Base-by-base conservation (phyloP, 2,888 invertebrate genomes). In the Stegana nigrithorax region DNA sequence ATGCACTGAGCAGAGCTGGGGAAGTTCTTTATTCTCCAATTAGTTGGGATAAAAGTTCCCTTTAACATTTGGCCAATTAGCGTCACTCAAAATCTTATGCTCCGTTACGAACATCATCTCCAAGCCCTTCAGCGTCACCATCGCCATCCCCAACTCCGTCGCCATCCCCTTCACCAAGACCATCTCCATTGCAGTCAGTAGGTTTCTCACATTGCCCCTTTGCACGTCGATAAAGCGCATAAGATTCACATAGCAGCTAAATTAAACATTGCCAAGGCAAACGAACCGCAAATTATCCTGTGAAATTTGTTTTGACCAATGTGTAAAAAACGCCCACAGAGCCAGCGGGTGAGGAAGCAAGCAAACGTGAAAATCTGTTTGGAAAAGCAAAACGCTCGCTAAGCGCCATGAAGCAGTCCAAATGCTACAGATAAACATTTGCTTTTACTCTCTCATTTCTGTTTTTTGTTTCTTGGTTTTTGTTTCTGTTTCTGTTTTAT, bases 281-380 rank as follows among this genome's bases (percentile, higher is more conserved):
- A 70, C 65, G 63, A 64, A 69, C 73, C 75, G 63, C 70, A 73
- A 73, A 72, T 70, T 70, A 72, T 68, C 66, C 59, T 50, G 51
- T 56, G 64, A 64, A 70, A 67, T 70, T 71, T 62, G 59, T 56
- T 67, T 47, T 62, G 53, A 17, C 50, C 67, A 64, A 66, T 59
- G 61, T 63, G 47, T 59, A 59, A 27, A 36, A 26, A 32, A 45
- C 56, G 62, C 60, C 50, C 36, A 59, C 60, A 60, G 6, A 6
- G 36, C 7, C 27, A 17, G 14, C 10, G 14, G 14, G 14, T 6
- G 10, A 39, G 17, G 17, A 14, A 39, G n/a, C 17, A 39, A 39
- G 17, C 39, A 39, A 17, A 62, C n/a, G 26, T n/a, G 14, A 14
- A 17, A 14, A 17, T 29, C 6, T 29, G 29, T 29, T 2, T 39